Evolutionary conservation across 2,888 invertebrate genomes (phyloP).

Genomic region (Catocala sponsa): DNA sequence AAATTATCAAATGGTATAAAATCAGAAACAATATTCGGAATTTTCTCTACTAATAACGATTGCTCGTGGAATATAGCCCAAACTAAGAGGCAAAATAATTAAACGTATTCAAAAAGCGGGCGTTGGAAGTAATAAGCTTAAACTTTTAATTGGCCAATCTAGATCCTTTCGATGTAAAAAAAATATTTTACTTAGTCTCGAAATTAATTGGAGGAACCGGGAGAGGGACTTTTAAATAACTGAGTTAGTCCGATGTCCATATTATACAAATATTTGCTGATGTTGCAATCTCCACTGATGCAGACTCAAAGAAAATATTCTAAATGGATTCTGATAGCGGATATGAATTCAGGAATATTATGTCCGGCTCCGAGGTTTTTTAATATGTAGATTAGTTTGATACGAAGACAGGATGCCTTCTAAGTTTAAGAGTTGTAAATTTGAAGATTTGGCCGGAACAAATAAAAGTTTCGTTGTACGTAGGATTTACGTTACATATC

Average conservation of each 20-base stretch:
- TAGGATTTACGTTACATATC: no score
- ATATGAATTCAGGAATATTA: background rate
- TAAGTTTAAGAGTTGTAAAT: no score
- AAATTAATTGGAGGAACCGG: conserved; percentile 49
- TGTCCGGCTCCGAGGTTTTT: background rate
- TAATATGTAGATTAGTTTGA: background rate
- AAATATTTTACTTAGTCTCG: conserved; percentile 49
- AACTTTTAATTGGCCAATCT: conserved; percentile 70
- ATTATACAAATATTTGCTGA: conserved; percentile 38
- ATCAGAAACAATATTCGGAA: conserved; percentile 30
- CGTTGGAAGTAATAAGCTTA: conserved; percentile 61
- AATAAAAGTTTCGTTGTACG: no score
- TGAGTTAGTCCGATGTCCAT: conserved; percentile 32
- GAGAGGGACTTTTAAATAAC: conserved; percentile 48
- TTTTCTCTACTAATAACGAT: conserved; percentile 29
- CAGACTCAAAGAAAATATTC: conserved; percentile 9
- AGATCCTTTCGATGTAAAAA: conserved; percentile 52
- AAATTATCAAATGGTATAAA: conserved; percentile 10
- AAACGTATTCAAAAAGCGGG: conserved; percentile 62
- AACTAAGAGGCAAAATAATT: conserved; percentile 59
- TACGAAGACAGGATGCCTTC: background rate
- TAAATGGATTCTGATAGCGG: background rate
- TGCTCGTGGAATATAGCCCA: conserved; percentile 30
- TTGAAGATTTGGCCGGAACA: no score
- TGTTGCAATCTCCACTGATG: conserved; percentile 30